These are phyloP conservation scores for Aleiodes alternator DNA, from an alignment of 2,888 invertebrate genomes.

Conservation along the genomic window DNA sequence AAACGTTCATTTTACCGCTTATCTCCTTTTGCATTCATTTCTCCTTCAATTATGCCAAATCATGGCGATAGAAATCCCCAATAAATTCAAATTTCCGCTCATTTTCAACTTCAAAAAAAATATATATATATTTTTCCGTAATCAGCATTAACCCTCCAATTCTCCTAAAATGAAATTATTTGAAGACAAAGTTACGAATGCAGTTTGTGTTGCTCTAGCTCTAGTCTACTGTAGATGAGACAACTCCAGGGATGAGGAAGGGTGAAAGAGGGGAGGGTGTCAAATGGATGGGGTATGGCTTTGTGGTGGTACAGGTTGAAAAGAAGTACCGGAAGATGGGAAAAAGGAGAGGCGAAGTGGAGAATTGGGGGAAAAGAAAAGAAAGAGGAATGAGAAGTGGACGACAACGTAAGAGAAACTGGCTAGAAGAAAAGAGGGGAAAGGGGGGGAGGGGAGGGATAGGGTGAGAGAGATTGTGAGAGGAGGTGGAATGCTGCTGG, in stretches of 20 bases:
- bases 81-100: too few relatives aligned
- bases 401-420: constrained; percentile 36
- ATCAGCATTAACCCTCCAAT: constrained; percentile 45
- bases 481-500: constrained; percentile 40
- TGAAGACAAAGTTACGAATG: constrained; percentile 66
- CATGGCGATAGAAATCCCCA: too few relatives aligned
- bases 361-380: constrained; percentile 27
- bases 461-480: not conserved
- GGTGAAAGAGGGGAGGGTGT: constrained; percentile 2
- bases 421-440: constrained; percentile 8
- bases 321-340: constrained; percentile 27
- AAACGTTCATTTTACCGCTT: too few relatives aligned
- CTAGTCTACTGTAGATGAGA: constrained; percentile 48
- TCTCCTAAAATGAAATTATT: constrained; percentile 63
- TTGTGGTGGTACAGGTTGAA: constrained; percentile 17
- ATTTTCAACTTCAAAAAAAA: too few relatives aligned
- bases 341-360: constrained; percentile 40
- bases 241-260: constrained; percentile 13
- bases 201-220: constrained; percentile 53
- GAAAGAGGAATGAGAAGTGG: constrained; percentile 31
- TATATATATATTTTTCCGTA: too few relatives aligned
- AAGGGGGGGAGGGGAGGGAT: not conserved
- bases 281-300: constrained; percentile 7
- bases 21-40: too few relatives aligned
- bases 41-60: too few relatives aligned